A percentile compares a stretch with the other conserved stretches of the same genome.
phyloP scores from a whole-genome alignment of 1,140 invertebrate genomes.

The Lepidurus packardi region DNA sequence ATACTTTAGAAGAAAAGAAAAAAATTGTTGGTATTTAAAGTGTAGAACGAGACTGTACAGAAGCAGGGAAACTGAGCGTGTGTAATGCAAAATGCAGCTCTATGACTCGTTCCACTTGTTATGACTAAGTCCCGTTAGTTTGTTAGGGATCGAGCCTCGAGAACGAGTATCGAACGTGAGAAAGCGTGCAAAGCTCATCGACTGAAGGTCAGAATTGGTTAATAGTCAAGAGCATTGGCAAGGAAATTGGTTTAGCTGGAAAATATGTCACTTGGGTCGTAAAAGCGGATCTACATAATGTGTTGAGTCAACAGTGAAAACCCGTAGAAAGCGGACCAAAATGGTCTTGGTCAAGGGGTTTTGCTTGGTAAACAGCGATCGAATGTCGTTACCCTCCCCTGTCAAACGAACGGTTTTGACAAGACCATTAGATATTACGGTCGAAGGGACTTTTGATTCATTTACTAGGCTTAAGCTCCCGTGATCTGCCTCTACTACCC shows the following conservation, averaged over 20 bases:
- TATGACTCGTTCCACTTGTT: slow-evolving; percentile 1
- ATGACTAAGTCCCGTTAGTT: background rate
- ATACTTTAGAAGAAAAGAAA: background rate
- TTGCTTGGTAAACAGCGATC: background rate
- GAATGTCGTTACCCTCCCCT: background rate
- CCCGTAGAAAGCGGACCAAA: background rate
- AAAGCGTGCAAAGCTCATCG: background rate
- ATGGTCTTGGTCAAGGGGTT: background rate
- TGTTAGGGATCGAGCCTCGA: background rate
- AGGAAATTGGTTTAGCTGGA: background rate
- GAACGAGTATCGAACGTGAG: background rate
- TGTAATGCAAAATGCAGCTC: background rate
- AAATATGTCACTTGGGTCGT: background rate
- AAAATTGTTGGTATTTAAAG: background rate
- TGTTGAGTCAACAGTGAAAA: background rate
- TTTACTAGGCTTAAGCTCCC: background rate
- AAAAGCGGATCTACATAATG: background rate
- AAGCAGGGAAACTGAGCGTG: background rate
- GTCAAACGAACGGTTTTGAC: background rate
- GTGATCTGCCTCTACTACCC: no score
- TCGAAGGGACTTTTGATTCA: background rate
- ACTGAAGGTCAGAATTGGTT: background rate
- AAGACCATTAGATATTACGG: slow-evolving; percentile 8
- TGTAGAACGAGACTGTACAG: background rate
- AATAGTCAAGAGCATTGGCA: background rate